phyloP scores from a whole-genome alignment of 1,140 invertebrate genomes.

The Vanessa atalanta region DNA sequence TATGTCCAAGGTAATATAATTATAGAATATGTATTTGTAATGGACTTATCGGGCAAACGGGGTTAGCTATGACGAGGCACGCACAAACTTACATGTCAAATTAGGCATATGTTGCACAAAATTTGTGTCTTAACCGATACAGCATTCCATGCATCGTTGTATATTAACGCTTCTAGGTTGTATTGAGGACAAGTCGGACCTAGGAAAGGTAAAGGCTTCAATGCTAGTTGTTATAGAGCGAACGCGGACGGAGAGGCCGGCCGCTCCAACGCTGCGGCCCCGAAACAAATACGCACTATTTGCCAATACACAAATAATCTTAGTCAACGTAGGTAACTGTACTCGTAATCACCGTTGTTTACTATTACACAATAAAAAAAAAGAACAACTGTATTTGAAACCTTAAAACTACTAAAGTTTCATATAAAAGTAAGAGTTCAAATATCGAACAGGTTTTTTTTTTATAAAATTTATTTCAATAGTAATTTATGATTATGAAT shows the following conservation, averaged over 20 bases:
- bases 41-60: slow-evolving; percentile 32
- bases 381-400: too few species aligned
- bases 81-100: slow-evolving; percentile 38
- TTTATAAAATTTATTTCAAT: too few species aligned
- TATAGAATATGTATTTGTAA: slow-evolving; percentile 29
- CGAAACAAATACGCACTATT: slow-evolving; percentile 68
- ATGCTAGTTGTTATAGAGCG: slow-evolving; percentile 60
- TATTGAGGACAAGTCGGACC: slow-evolving; percentile 77
- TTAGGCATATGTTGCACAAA: slow-evolving; percentile 70
- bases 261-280: slow-evolving; percentile 64
- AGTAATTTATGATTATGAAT: too few species aligned
- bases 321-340: not conserved
- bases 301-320: slow-evolving; percentile 30
- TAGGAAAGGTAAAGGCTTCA: slow-evolving; percentile 78
- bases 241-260: slow-evolving; percentile 66
- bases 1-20: slow-evolving; percentile 30
- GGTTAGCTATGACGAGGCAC: slow-evolving; percentile 34
- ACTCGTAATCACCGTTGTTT: not conserved
- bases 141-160: slow-evolving; percentile 71
- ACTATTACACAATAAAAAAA: not conserved
- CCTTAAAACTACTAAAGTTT: too few species aligned
- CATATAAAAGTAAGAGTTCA: too few species aligned
- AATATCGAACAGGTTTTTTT: too few species aligned
- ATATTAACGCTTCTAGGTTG: slow-evolving; percentile 72
- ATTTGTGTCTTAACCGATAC: slow-evolving; percentile 68